Conservation (phyloP, 2,888 invertebrate genomes). For the Silvanus unidentatus region DNA sequence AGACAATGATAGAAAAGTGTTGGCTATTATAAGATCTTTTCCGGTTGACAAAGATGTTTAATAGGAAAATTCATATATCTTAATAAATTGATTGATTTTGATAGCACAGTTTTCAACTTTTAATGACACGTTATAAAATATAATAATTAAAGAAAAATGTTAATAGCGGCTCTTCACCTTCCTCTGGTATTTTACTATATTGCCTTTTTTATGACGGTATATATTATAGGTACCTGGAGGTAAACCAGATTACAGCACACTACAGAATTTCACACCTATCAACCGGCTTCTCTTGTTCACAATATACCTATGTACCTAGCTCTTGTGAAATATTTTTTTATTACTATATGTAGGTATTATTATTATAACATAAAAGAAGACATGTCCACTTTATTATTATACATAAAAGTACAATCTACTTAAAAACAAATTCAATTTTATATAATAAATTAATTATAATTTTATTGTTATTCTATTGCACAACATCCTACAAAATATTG, state of each 20-base stretch:
- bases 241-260: constrained; percentile 15
- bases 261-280: constrained; percentile 13
- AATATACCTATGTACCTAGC: no score
- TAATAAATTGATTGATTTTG: constrained; percentile 2
- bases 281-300: constrained; percentile 7
- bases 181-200: constrained; percentile 18
- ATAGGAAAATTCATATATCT: background rate
- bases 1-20: background rate
- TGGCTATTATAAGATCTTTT: no score
- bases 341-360: no score
- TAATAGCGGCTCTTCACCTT: constrained; percentile 17
- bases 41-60: background rate
- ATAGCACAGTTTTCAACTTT: constrained; percentile 2
- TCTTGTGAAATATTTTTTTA: no score
- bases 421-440: no score
- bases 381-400: no score
- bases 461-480: no score
- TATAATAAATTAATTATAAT: no score
- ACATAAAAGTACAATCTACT: no score
- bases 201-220: constrained; percentile 10
- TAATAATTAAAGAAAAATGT: constrained; percentile 19
- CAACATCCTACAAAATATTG: no score
- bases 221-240: no score
- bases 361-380: no score
- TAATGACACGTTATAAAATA: constrained; percentile 17